Percentiles rank a stretch among this genome's conserved stretches.
Conservation (phyloP, 2,113 vertebrate genomes). For the Anguilla japonica region DNA sequence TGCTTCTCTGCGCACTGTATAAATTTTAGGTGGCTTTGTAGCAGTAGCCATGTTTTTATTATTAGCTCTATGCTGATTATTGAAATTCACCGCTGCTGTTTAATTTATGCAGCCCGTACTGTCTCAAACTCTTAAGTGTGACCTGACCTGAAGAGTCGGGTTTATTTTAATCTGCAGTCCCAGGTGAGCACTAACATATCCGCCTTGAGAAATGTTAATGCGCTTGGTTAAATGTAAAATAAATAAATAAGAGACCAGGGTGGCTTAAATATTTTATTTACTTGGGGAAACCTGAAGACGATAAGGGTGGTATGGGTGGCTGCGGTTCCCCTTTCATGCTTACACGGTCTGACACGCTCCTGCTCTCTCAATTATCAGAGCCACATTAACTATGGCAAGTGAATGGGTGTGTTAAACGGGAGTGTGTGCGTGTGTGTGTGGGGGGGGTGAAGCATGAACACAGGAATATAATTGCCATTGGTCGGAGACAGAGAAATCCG, state of each 20-base stretch:
- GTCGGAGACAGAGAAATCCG: constrained; percentile 24
- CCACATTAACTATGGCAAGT: constrained; percentile 31
- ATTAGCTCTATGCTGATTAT: constrained; percentile 38
- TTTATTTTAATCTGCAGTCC: constrained; percentile 2
- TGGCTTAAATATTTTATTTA: constrained; percentile 47
- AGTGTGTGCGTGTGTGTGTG: not conserved
- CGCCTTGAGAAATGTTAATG: constrained; percentile 9
- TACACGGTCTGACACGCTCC: constrained; percentile 29
- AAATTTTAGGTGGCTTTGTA: constrained; percentile 27
- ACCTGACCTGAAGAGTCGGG: constrained; percentile 20
- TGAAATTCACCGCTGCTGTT: constrained; percentile 35
- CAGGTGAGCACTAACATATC: constrained; percentile 1
- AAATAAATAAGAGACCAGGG: constrained; percentile 17
- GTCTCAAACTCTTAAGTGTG: not conserved
- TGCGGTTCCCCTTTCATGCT: constrained; percentile 7
- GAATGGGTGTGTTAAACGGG: constrained; percentile 26
- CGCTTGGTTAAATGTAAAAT: constrained; percentile 24
- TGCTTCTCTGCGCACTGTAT: constrained; percentile 22
- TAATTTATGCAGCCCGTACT: constrained; percentile 25
- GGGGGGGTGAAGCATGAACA: constrained; percentile 35
- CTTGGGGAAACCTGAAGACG: constrained; percentile 39
- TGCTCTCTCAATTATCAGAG: constrained; percentile 48
- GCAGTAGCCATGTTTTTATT: constrained; percentile 38
- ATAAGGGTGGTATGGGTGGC: constrained; percentile 29
- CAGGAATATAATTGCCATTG: constrained; percentile 46